These are phyloP conservation scores for Ochlodes sylvanus DNA, from an alignment of 2,888 invertebrate genomes.

Conservation along the genomic window DNA sequence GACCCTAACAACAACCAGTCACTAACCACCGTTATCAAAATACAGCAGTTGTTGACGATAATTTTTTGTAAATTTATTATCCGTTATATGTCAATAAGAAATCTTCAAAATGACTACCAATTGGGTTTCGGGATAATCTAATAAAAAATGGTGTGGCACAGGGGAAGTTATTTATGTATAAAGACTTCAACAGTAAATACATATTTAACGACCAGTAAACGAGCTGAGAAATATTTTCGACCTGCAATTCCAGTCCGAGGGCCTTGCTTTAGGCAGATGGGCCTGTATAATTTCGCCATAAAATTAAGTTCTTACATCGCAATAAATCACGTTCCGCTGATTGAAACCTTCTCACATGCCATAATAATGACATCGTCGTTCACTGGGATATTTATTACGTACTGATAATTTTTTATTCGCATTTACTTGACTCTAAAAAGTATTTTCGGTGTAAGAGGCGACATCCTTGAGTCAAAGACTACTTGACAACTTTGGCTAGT, in stretches of 20 bases:
- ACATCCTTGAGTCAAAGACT: neutral
- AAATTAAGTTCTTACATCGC: slow-evolving; percentile 42
- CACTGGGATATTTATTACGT: slow-evolving; percentile 21
- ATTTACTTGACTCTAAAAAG: slow-evolving; percentile 1
- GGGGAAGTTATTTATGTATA: slow-evolving; percentile 10
- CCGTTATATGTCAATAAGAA: no score
- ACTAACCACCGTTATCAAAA: no score
- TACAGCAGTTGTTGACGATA: no score
- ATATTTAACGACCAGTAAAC: slow-evolving; percentile 29
- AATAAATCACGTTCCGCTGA: slow-evolving; percentile 43
- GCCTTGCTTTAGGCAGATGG: slow-evolving; percentile 33
- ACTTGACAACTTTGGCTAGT: neutral
- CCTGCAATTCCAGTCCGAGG: slow-evolving; percentile 17
- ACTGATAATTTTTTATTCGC: slow-evolving; percentile 22
- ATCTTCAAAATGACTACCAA: no score
- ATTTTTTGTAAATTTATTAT: no score
- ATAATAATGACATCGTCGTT: slow-evolving; percentile 39
- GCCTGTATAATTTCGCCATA: slow-evolving; percentile 43
- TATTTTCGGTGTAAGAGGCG: neutral
- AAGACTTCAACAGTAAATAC: slow-evolving; percentile 24
- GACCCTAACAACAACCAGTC: no score
- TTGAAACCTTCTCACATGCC: slow-evolving; percentile 42
- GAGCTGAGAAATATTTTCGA: slow-evolving; percentile 28
- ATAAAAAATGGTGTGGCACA: slow-evolving; percentile 3
- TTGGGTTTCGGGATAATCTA: neutral